Evolutionary conservation across 2,888 invertebrate genomes (phyloP).

Genomic region (Nemotelus pantherinus): DNA sequence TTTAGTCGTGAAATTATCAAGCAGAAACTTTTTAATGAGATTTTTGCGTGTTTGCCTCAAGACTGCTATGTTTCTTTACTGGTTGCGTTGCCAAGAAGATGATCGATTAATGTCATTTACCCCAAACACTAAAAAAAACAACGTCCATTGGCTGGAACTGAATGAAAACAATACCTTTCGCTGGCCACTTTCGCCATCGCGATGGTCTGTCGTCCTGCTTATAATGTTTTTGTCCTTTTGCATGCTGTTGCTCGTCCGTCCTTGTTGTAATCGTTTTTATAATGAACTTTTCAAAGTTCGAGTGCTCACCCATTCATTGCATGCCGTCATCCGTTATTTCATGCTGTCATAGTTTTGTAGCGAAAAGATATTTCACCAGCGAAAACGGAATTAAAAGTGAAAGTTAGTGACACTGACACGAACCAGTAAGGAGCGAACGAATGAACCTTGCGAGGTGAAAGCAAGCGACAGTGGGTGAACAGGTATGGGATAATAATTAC

Average conservation of each 20-base stretch:
- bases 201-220: no score
- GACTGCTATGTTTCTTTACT: not conserved
- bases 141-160: not conserved
- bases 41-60: not conserved
- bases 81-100: not conserved
- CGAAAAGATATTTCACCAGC: not conserved
- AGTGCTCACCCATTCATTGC: not conserved
- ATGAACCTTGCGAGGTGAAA: no score
- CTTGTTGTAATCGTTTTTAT: not conserved
- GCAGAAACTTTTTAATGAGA: conserved; percentile 35
- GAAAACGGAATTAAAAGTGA: not conserved
- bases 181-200: not conserved
- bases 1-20: conserved; percentile 37
- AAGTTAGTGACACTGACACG: not conserved
- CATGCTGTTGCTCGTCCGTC: not conserved
- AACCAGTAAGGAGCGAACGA: not conserved
- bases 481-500: no score
- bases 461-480: no score
- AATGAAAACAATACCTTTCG: not conserved
- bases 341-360: not conserved
- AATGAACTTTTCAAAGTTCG: not conserved
- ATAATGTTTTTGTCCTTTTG: no score
- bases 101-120: conserved; percentile 20
- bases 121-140: not conserved
- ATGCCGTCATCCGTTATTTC: not conserved